Evolutionary conservation across 2,888 invertebrate species (phyloP).

Genomic region (Agrotis clavis): DNA sequence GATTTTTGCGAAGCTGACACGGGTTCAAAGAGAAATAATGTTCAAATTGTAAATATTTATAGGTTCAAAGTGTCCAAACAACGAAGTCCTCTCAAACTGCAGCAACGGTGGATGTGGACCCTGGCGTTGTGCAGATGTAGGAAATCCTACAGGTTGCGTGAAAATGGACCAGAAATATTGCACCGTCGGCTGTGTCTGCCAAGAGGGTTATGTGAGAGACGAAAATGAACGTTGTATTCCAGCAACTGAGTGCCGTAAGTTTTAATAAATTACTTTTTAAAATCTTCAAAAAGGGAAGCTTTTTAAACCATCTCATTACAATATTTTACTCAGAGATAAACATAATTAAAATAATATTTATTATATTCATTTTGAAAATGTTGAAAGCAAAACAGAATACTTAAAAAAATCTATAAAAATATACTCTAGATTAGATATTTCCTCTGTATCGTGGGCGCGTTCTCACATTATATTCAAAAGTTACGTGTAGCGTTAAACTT

Average conservation of each 20-base stretch:
- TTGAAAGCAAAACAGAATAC: not conserved
- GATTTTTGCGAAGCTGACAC: too few relatives aligned
- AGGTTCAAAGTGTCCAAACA: constrained; percentile 43
- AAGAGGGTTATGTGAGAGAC: constrained; percentile 60
- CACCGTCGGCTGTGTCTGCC: constrained; percentile 62
- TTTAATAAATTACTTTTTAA: not conserved
- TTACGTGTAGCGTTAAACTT: too few relatives aligned
- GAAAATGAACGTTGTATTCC: constrained; percentile 65
- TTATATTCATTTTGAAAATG: not conserved
- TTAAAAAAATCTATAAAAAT: too few relatives aligned
- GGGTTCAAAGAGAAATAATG: too few relatives aligned
- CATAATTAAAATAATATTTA: not conserved
- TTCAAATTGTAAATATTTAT: not conserved
- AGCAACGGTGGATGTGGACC: constrained; percentile 66
- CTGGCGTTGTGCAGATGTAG: constrained; percentile 70
- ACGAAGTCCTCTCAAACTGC: constrained; percentile 49
- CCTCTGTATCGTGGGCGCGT: too few relatives aligned
- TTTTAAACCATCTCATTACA: too few relatives aligned
- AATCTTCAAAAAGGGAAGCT: too few relatives aligned
- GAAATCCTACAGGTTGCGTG: constrained; percentile 53
- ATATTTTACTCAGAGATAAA: too few relatives aligned
- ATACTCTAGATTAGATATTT: too few relatives aligned
- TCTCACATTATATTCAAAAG: too few relatives aligned
- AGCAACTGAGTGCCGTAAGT: constrained; percentile 68
- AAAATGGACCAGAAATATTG: constrained; percentile 55